phyloP scores from a whole-genome alignment of 2,113 vertebrate genomes.

The Hoplias malabaricus region DNA sequence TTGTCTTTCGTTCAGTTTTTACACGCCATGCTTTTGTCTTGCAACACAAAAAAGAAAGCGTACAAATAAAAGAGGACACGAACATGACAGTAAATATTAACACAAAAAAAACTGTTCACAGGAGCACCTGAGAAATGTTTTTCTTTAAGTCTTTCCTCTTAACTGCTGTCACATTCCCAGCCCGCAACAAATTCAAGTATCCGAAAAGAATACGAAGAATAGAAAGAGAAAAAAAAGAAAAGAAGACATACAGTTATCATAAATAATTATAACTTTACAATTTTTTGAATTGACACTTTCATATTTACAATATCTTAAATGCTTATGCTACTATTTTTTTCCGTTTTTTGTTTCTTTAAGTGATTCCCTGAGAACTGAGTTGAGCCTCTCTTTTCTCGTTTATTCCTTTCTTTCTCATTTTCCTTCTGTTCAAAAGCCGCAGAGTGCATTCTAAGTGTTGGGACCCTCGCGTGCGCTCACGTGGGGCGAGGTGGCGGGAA shows the following conservation, averaged over 20 bases:
- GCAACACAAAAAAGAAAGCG: slow-evolving; percentile 21
- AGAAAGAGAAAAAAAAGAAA: slow-evolving; percentile 67
- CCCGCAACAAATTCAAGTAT: slow-evolving; percentile 89
- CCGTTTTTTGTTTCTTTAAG: slow-evolving; percentile 91
- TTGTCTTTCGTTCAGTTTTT: slow-evolving; percentile 41
- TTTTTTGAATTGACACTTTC: slow-evolving; percentile 97
- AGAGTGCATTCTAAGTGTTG: slow-evolving; percentile 64
- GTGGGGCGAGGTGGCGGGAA: slow-evolving; percentile 54
- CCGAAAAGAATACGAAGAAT: slow-evolving; percentile 74
- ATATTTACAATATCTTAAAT: slow-evolving; percentile 99
- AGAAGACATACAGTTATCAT: slow-evolving; percentile 85
- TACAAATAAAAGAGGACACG: slow-evolving; percentile 51
- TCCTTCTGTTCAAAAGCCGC: slow-evolving; percentile 64
- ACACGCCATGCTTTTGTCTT: slow-evolving; percentile 63
- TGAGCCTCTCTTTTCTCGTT: slow-evolving; percentile 73
- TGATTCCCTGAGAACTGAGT: slow-evolving; percentile 97
- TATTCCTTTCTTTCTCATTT: slow-evolving; percentile 61
- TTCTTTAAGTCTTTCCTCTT: slow-evolving; percentile 74
- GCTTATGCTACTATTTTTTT: slow-evolving; percentile 85
- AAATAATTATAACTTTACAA: slow-evolving; percentile 99
- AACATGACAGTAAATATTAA: slow-evolving; percentile 52
- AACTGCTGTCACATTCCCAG: slow-evolving; percentile 75
- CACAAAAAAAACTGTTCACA: slow-evolving; percentile 74
- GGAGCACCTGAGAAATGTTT: slow-evolving; percentile 93
- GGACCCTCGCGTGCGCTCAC: slow-evolving; percentile 46